These are phyloP conservation scores for Heptranchias perlo DNA, from an alignment of 2,113 vertebrate species.

Conservation along the genomic window DNA sequence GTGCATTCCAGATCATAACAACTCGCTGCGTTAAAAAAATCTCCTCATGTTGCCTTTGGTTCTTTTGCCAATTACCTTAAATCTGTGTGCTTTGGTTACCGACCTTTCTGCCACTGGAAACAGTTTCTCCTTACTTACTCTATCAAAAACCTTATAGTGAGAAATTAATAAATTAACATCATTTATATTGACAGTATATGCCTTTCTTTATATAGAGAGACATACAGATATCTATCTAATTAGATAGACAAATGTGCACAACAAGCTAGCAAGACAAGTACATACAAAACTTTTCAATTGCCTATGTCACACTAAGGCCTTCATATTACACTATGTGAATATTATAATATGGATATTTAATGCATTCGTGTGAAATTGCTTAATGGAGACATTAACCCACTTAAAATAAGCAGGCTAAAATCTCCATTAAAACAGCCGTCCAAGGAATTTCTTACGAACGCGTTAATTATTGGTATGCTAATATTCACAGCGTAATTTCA, in stretches of 20 bases:
- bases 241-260: background rate
- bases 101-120: too few species aligned
- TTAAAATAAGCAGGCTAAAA: background rate
- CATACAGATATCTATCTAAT: background rate
- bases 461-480: background rate
- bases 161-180: background rate
- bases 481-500: slow-evolving; percentile 3
- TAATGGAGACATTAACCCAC: background rate
- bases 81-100: too few species aligned
- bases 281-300: background rate
- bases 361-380: background rate
- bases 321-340: too few species aligned
- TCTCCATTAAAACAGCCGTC: background rate
- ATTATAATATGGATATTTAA: background rate
- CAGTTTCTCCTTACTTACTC: too few species aligned
- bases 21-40: too few species aligned
- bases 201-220: background rate
- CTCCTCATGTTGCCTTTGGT: too few species aligned
- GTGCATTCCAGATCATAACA: too few species aligned
- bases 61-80: too few species aligned
- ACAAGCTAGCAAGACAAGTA: background rate
- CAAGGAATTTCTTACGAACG: too few species aligned
- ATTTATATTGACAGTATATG: background rate
- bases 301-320: background rate
- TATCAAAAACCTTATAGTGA: too few species aligned